Percentiles rank a stretch among this genome's conserved stretches.
Evolutionary conservation across 2,113 vertebrate genomes (phyloP).

Genomic region (Gobius niger): DNA sequence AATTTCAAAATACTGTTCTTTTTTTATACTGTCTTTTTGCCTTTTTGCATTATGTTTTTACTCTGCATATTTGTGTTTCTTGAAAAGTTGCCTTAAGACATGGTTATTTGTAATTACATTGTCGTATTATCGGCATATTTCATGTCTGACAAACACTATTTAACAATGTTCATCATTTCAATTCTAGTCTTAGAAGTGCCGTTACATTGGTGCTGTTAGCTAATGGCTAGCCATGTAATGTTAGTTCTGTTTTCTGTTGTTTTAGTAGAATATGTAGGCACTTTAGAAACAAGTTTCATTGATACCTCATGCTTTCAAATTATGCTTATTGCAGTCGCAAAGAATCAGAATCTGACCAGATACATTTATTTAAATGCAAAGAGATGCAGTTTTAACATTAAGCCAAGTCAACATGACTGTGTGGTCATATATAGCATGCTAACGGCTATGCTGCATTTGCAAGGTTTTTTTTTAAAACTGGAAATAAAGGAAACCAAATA

Average conservation of each 20-base stretch:
- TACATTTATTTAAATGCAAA: neutral
- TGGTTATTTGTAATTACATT: no score
- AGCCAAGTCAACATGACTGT: no score
- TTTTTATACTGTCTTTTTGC: neutral
- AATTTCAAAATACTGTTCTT: neutral
- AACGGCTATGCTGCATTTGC: no score
- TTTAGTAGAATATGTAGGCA: neutral
- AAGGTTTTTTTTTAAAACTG: no score
- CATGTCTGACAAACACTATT: neutral
- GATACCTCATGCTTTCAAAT: neutral
- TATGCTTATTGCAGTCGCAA: neutral
- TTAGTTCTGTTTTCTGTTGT: neutral
- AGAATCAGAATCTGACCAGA: neutral
- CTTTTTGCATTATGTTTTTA: no score
- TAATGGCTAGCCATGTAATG: neutral
- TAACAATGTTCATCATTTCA: neutral
- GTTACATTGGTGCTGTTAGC: slow-evolving; percentile 1
- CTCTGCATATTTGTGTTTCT: no score
- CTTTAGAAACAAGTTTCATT: neutral
- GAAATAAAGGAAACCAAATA: no score
- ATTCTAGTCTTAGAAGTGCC: neutral
- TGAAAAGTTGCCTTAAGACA: neutral
- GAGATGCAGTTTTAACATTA: neutral
- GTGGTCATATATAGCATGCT: no score
- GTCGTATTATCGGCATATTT: neutral